phyloP scores from a whole-genome alignment of 1,140 invertebrate genomes.

The Drosophila oshimai region DNA sequence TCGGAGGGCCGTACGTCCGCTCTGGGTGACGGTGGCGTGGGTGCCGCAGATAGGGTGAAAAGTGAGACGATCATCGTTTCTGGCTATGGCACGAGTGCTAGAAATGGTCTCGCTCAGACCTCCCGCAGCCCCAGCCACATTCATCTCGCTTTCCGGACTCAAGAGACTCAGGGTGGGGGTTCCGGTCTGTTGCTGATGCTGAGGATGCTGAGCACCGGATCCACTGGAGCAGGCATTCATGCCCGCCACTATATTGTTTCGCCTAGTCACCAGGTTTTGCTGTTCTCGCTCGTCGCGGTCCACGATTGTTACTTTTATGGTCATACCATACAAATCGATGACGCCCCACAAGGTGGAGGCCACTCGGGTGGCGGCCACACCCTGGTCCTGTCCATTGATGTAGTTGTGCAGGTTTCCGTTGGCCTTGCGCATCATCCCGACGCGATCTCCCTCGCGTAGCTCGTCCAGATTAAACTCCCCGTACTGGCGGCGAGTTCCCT shows the following conservation, averaged over 20 bases:
- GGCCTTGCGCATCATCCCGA: constrained; percentile 91
- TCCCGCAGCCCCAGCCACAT: constrained; percentile 55
- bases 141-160: constrained; percentile 72
- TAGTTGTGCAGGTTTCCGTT: constrained; percentile 95
- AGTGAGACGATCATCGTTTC: constrained; percentile 87
- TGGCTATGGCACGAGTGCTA: constrained; percentile 73
- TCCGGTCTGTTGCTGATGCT: constrained; percentile 83
- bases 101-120: constrained; percentile 64
- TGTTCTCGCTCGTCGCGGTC: constrained; percentile 91
- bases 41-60: constrained; percentile 96
- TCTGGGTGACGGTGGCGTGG: constrained; percentile 95
- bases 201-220: constrained; percentile 86
- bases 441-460: constrained; percentile 91
- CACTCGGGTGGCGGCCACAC: constrained; percentile 91
- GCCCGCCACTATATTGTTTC: constrained; percentile 85
- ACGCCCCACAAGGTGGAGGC: constrained; percentile 93
- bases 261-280: constrained; percentile 88
- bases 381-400: constrained; percentile 96
- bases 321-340: constrained; percentile 98
- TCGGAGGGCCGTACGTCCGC: constrained; percentile 93
- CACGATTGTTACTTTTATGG: constrained; percentile 94
- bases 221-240: constrained; percentile 83
- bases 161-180: constrained; percentile 69
- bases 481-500: constrained; percentile 95
- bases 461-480: constrained; percentile 97